phyloP scores from a whole-genome alignment of 2,888 invertebrate species.

The Tigriopus californicus region DNA sequence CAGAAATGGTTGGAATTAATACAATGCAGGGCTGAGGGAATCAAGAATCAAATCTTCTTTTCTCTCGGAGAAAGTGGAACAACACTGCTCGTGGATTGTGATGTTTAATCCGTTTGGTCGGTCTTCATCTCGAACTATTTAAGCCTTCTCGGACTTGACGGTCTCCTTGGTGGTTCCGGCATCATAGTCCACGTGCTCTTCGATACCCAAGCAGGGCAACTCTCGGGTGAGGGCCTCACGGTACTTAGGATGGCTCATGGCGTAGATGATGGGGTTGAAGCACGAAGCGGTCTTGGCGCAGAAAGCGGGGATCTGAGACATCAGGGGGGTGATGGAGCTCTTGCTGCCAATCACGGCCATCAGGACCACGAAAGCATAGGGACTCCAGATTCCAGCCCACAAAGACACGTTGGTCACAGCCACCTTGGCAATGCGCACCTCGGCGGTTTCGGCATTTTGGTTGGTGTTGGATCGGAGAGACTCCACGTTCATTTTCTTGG shows the following conservation, averaged over 20 bases:
- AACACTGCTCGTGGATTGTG: neutral
- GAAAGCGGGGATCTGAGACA: constrained; percentile 19
- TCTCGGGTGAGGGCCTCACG: constrained; percentile 7
- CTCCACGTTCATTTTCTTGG: constrained; percentile 20
- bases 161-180: constrained; percentile 2
- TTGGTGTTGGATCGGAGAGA: constrained; percentile 10
- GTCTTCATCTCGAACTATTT: neutral
- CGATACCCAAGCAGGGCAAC: constrained; percentile 10
- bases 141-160: constrained; percentile 6
- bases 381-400: constrained; percentile 19
- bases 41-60: neutral
- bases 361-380: constrained; percentile 18
- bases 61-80: neutral
- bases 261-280: constrained; percentile 19
- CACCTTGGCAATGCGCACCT: constrained; percentile 19
- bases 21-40: neutral
- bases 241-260: constrained; percentile 19
- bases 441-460: constrained; percentile 18
- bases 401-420: constrained; percentile 18
- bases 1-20: too few species aligned
- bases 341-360: constrained; percentile 18
- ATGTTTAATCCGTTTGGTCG: too few species aligned
- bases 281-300: constrained; percentile 18
- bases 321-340: constrained; percentile 17
- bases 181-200: neutral